phyloP scores from a whole-genome alignment of 2,797 vertebrate genomes.

The Semaprochilodus insignis region DNA sequence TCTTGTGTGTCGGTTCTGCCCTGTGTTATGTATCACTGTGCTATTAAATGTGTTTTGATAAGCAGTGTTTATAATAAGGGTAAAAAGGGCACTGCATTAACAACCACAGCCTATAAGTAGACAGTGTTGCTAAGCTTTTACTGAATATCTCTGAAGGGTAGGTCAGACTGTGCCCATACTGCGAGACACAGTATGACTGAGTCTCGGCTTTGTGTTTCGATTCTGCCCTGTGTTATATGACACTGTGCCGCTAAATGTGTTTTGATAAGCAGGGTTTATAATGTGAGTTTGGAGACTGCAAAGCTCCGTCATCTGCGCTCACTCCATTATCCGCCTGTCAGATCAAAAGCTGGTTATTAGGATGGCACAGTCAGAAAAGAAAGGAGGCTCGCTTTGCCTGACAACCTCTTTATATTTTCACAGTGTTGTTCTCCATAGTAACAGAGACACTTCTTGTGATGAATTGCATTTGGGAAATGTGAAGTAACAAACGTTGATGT shows the following conservation, averaged over 20 bases:
- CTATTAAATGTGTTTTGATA: conserved; percentile 3
- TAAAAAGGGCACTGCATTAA: too few relatives aligned
- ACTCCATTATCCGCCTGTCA: neutral
- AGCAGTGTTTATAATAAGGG: conserved; percentile 22
- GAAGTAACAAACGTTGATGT: neutral
- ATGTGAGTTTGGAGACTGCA: neutral
- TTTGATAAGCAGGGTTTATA: conserved; percentile 26
- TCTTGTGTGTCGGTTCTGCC: neutral
- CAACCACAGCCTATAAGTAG: too few relatives aligned
- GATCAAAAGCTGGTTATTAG: neutral
- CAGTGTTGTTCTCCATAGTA: neutral
- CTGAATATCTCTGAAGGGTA: neutral
- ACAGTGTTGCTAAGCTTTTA: neutral
- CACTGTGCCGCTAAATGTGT: neutral
- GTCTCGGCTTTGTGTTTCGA: neutral
- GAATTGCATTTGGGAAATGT: neutral
- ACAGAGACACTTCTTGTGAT: neutral
- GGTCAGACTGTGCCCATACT: neutral
- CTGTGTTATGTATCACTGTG: neutral
- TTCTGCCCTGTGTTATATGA: conserved; percentile 9
- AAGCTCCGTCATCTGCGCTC: neutral
- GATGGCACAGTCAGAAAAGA: neutral
- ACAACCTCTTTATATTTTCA: neutral
- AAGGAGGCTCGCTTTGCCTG: neutral
- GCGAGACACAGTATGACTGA: neutral